A percentile compares a stretch with the other conserved stretches of the same genome.
Evolutionary conservation across 1,140 invertebrate genomes (phyloP).

Genomic region (Panonychus citri): DNA sequence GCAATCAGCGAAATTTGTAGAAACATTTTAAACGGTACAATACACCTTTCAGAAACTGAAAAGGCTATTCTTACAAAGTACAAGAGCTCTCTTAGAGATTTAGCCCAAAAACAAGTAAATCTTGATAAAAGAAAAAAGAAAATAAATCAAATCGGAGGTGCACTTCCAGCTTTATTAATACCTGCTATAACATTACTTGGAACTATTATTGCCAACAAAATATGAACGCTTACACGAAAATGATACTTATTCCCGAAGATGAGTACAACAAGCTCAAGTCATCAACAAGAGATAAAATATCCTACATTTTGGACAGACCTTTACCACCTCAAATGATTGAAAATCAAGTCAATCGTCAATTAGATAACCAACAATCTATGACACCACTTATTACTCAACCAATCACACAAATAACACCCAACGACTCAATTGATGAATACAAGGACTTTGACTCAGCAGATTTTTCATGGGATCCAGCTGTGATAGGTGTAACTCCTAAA

Average conservation of each 20-base stretch:
- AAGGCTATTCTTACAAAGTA: background rate
- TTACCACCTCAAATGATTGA: too few relatives aligned
- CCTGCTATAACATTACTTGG: background rate
- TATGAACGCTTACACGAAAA: background rate
- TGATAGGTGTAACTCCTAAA: too few relatives aligned
- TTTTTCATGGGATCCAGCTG: too few relatives aligned
- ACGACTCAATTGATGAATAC: too few relatives aligned
- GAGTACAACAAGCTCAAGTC: background rate
- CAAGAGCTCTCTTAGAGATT: background rate
- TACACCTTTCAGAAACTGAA: background rate
- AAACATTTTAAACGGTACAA: background rate
- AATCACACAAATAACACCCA: too few relatives aligned
- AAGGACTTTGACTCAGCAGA: too few relatives aligned
- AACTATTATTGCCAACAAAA: background rate
- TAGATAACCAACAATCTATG: too few relatives aligned
- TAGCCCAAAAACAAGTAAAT: background rate
- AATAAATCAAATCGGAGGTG: background rate
- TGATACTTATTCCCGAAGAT: background rate
- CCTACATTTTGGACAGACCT: too few relatives aligned
- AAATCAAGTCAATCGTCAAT: too few relatives aligned
- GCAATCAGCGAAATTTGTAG: background rate
- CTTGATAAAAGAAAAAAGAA: background rate
- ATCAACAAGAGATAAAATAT: too few relatives aligned
- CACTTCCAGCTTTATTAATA: background rate
- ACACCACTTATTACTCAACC: too few relatives aligned